Percentiles rank a stretch among this genome's conserved stretches.
Evolutionary conservation across 2,888 invertebrate species (phyloP).

Genomic region (Folsomia manolachei): DNA sequence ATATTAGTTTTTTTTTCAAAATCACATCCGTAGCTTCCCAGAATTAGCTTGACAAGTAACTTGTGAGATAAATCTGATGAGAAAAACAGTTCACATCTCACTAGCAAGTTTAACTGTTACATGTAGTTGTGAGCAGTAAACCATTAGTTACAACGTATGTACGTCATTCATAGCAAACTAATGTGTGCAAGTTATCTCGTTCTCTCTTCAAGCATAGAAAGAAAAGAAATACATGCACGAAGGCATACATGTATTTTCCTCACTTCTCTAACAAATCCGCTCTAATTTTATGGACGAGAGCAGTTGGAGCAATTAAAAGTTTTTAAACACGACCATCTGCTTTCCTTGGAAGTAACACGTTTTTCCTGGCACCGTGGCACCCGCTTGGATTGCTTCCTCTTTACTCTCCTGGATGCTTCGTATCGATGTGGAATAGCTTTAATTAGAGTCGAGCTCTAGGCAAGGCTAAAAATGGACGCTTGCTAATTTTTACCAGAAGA

Average conservation of each 20-base stretch:
- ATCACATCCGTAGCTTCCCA: too few relatives aligned
- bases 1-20: not conserved
- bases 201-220: not conserved
- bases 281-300: constrained; percentile 35
- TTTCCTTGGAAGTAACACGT: not conserved
- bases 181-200: not conserved
- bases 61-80: constrained; percentile 37
- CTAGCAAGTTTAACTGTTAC: not conserved
- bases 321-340: constrained; percentile 48
- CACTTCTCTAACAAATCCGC: constrained; percentile 11
- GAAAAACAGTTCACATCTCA: constrained; percentile 24
- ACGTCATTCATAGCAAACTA: not conserved
- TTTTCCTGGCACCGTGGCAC: constrained; percentile 19
- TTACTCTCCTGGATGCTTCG: not conserved
- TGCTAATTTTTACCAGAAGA: not conserved
- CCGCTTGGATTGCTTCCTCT: not conserved
- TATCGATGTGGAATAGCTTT: not conserved
- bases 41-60: too few relatives aligned
- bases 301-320: constrained; percentile 49
- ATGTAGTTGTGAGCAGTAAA: not conserved
- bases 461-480: not conserved
- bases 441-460: not conserved
- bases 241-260: constrained; percentile 9
- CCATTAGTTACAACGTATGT: not conserved
- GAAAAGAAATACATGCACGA: constrained; percentile 10